These are phyloP conservation scores for Acanthochromis polyacanthus DNA, from an alignment of 2,113 vertebrate genomes.

Conservation along the genomic window DNA sequence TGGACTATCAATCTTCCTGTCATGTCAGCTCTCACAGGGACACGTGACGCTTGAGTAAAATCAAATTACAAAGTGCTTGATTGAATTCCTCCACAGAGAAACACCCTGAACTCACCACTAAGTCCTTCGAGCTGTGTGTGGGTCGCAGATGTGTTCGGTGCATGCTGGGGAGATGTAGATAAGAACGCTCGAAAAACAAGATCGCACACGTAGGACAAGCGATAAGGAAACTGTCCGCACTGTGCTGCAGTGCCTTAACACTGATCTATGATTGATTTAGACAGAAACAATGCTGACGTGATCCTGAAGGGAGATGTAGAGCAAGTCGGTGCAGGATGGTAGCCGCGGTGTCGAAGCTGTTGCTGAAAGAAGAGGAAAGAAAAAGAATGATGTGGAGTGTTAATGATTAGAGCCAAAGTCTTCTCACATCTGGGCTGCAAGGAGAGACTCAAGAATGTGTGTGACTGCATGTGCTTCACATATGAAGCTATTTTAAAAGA, in stretches of 20 bases:
- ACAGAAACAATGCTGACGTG: slow-evolving; percentile 13
- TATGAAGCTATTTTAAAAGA: no score
- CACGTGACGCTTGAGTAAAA: slow-evolving; percentile 2
- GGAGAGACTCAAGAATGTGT: no score
- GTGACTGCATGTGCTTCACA: no score
- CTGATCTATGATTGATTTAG: slow-evolving; percentile 37
- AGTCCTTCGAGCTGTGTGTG: slow-evolving; percentile 37
- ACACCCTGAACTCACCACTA: not conserved
- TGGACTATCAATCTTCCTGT: slow-evolving; percentile 32
- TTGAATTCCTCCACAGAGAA: slow-evolving; percentile 26
- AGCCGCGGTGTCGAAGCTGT: slow-evolving; percentile 34
- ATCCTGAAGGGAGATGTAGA: not conserved
- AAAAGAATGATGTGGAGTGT: not conserved
- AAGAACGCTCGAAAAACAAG: slow-evolving; percentile 59
- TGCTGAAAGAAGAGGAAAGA: not conserved
- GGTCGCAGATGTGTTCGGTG: slow-evolving; percentile 18
- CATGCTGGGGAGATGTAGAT: slow-evolving; percentile 21
- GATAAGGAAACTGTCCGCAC: slow-evolving; percentile 46
- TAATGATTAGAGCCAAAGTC: not conserved
- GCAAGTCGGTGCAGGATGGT: slow-evolving; percentile 60
- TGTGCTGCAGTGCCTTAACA: not conserved
- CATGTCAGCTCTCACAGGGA: slow-evolving; percentile 21
- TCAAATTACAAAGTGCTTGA: slow-evolving; percentile 14
- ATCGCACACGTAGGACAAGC: slow-evolving; percentile 57
- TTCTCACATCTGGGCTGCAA: not conserved